Base-by-base conservation (phyloP, 2,888 invertebrate species). In the Cylloceria caligata region DNA sequence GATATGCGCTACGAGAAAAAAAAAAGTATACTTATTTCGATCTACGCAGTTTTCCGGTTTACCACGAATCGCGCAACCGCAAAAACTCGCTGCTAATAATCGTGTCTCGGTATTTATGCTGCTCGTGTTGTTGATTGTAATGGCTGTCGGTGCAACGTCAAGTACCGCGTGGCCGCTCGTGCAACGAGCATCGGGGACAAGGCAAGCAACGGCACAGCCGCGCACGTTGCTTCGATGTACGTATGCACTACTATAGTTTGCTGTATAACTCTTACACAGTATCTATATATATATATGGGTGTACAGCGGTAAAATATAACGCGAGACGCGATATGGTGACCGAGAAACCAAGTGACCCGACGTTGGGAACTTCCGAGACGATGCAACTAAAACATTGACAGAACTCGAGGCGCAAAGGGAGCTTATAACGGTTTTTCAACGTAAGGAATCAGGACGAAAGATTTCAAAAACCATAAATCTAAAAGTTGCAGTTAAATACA, bases 321-420 rank as follows among this genome's bases (percentile, higher is more conserved):
- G 36, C 60, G 72, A 57, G 21, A 55, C 69, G 75, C 62, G 79
- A 73, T 83, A 79, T 67, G 55, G 74, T 89, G 91, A 89, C 91
- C 91, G 91, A 91, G 90, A 91, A 91, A 92, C 91, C 91, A 90
- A 90, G 90, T 91, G 90, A 91, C 91, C 91, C 85, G 89, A 86
- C 87, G 71, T 19, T 21, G n/a, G 36, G 21, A 49, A 68, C 49
- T 68, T 13, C 34, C n/a, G 21, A 52, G 21, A 52, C 47, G 45
- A 11, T 30, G 16, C 2, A 30, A 49, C n/a, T n/a, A n/a, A n/a
- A n/a, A n/a, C 16, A 34, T 4, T 1, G 57, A 16, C 34, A 30
- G 55, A 3, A n/a, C 27, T 27, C 55, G n/a, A 55, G n/a, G 55
- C 2, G 30, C 13, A 5, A 55, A 24, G n/a, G n/a, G 55, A 55